These are phyloP conservation scores for Philopedon plagiatum DNA, from an alignment of 2,888 invertebrate genomes.

Conservation along the genomic window DNA sequence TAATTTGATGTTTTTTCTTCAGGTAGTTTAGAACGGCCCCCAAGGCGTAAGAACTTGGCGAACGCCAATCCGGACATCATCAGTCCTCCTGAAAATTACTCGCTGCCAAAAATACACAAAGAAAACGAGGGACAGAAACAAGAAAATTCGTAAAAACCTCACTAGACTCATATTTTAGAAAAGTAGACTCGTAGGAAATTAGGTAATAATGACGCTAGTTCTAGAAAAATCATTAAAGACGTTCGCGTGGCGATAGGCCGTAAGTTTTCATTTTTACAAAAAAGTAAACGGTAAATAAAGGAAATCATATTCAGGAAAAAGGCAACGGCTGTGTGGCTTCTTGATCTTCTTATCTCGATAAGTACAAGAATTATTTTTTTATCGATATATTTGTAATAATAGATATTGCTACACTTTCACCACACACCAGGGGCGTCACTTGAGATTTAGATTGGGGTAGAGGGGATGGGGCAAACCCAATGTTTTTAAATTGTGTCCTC, in stretches of 20 bases:
- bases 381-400: too few relatives aligned
- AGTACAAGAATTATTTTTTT: too few relatives aligned
- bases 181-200: conserved; percentile 14
- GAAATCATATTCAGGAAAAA: too few relatives aligned
- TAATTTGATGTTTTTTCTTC: neutral
- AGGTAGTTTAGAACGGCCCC: conserved; percentile 57
- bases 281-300: too few relatives aligned
- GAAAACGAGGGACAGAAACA: conserved; percentile 54
- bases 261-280: too few relatives aligned
- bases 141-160: neutral
- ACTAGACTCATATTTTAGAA: neutral
- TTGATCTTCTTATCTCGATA: too few relatives aligned
- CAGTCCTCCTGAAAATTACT: conserved; percentile 65
- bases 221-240: conserved; percentile 1
- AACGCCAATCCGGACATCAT: conserved; percentile 44
- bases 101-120: conserved; percentile 63
- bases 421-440: too few relatives aligned
- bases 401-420: too few relatives aligned
- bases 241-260: neutral
- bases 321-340: too few relatives aligned
- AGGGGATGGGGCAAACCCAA: too few relatives aligned
- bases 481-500: too few relatives aligned
- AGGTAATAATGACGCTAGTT: conserved; percentile 5
- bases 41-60: conserved; percentile 50
- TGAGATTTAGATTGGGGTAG: too few relatives aligned